Percentiles rank a stretch among this genome's conserved stretches.
These are phyloP conservation scores for Chymomyza fuscimana DNA, from an alignment of 2,888 invertebrate genomes.

Conservation along the genomic window DNA sequence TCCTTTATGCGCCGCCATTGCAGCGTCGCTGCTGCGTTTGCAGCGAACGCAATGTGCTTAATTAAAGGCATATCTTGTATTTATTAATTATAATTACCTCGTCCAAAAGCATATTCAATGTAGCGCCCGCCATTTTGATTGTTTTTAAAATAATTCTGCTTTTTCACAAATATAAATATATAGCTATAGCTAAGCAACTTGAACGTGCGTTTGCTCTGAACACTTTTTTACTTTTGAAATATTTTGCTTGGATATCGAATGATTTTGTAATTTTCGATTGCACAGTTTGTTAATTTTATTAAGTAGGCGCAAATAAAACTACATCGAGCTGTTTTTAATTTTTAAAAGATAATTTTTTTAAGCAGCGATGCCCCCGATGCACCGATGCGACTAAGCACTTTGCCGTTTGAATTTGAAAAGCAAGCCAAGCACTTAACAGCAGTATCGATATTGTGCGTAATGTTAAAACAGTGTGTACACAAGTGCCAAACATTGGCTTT, in stretches of 20 bases:
- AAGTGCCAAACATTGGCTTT: neutral
- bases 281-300: constrained; percentile 25
- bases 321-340: constrained; percentile 41
- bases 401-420: constrained; percentile 74
- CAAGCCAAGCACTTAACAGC: constrained; percentile 29
- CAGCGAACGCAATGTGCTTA: constrained; percentile 10
- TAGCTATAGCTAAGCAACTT: neutral
- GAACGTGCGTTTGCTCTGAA: constrained; percentile 18
- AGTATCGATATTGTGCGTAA: neutral
- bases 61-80: neutral
- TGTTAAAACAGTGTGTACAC: neutral
- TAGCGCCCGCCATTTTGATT: constrained; percentile 65
- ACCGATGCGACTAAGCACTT: constrained; percentile 58
- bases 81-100: constrained; percentile 58
- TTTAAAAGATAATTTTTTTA: neutral
- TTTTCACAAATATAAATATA: constrained; percentile 29
- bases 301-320: constrained; percentile 17
- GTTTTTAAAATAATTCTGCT: constrained; percentile 1
- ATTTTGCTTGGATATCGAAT: neutral
- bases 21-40: constrained; percentile 19
- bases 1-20: constrained; percentile 39
- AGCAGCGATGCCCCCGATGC: constrained; percentile 1
- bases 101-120: constrained; percentile 56
- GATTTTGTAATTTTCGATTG: constrained; percentile 37
- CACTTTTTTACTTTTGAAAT: constrained; percentile 4